Evolutionary conservation across 1,140 invertebrate genomes (phyloP), one percentile per base, ranked within the genome.

Genomic region (Philaenus spumarius): DNA sequence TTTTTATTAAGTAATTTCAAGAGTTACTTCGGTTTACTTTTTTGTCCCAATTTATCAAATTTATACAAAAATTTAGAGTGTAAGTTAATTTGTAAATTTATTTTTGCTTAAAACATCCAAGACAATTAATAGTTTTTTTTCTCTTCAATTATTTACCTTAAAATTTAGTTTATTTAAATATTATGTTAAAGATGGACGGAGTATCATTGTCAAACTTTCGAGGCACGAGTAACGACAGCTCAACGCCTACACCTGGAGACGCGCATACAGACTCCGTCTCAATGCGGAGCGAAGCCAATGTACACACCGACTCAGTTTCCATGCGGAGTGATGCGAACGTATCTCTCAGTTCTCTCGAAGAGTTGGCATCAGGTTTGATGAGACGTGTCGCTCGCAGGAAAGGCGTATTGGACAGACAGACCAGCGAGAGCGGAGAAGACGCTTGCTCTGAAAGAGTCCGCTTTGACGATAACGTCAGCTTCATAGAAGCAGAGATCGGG

Each of bases 311-410:
- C 52, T 61, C 67, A 34, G 40, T 59, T 42, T 62, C 60, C 55
- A 60, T 23, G 68, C 67, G 17, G 62, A 68, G 34, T 69, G 73
- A 56, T 65, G 69, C 61, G 67, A 75, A 43, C 70, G 72, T 55
- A 0, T 78, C 77, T 1, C 57, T 78, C n/a, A 78, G 74, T 48
- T 78, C 77, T 0, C 66, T 79, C 3, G 78, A 79, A 59, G 77
- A 79, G 53, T 69, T 78, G 12, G 68, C 71, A 3, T 68, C 74
- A 4, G 75, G 73, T 42, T 59, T 76, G 3, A 61, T 59, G 72
- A 73, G 17, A 71, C 74, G 62, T 62, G 73, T 22, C 2, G 59
- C 58, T 19, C 59, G 67, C 9, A 60, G 62, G 40, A 62, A 61
- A 47, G 46, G 63, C 7, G 43, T 64, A 7, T 24, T 48, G 30